Conservation (phyloP, 2,888 invertebrate species). For the Chymomyza amoena region DNA sequence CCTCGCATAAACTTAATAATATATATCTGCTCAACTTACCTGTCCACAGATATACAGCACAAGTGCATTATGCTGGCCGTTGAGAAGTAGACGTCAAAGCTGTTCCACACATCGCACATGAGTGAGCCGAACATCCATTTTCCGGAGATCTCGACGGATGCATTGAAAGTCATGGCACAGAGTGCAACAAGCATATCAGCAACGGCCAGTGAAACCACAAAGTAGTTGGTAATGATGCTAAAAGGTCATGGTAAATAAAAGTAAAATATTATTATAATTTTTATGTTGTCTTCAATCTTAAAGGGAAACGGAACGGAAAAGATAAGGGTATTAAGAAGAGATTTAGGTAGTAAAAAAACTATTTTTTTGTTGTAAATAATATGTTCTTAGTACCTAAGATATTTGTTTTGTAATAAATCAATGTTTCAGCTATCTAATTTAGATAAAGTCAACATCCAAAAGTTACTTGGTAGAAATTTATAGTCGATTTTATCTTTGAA, state of each 20-base stretch:
- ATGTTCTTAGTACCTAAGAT: too few species aligned
- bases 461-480: too few species aligned
- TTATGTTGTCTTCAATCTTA: background rate
- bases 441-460: too few species aligned
- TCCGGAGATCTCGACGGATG: slow-evolving; percentile 90
- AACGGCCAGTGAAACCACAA: slow-evolving; percentile 95
- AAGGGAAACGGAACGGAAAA: background rate
- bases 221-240: slow-evolving; percentile 94
- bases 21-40: slow-evolving; percentile 58
- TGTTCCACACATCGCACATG: slow-evolving; percentile 97
- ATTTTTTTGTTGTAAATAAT: too few species aligned
- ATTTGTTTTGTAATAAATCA: too few species aligned
- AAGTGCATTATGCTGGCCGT: slow-evolving; percentile 95
- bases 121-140: slow-evolving; percentile 92
- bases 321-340: background rate
- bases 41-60: slow-evolving; percentile 95
- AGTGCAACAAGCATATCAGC: slow-evolving; percentile 95
- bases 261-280: background rate
- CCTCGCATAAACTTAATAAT: background rate
- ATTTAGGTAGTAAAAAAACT: too few species aligned
- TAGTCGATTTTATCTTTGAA: too few species aligned
- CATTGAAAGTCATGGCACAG: slow-evolving; percentile 95
- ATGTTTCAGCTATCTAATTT: too few species aligned
- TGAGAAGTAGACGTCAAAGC: slow-evolving; percentile 95
- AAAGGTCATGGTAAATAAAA: background rate